A percentile compares a stretch with the other conserved stretches of the same genome.
Conservation (phyloP, 1,140 invertebrate species). For the Drosophila jambulina region DNA sequence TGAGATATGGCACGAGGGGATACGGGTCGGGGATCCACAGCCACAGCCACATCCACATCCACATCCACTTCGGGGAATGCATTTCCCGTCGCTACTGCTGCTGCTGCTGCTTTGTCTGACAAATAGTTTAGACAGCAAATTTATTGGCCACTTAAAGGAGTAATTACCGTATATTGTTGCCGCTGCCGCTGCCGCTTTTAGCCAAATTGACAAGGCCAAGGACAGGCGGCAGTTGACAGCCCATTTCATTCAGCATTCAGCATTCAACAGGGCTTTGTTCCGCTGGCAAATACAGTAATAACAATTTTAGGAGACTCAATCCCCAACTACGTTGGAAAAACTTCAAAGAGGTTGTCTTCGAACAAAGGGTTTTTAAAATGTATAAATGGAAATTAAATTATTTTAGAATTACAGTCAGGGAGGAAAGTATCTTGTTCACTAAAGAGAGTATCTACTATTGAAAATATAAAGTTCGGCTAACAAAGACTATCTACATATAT, state of each 20-base stretch:
- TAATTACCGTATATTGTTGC: slow-evolving; percentile 76
- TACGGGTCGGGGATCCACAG: slow-evolving; percentile 13
- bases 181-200: slow-evolving; percentile 59
- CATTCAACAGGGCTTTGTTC: slow-evolving; percentile 27
- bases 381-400: too few relatives aligned
- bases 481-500: background rate
- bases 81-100: slow-evolving; percentile 64
- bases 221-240: slow-evolving; percentile 65
- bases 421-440: too few relatives aligned
- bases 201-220: slow-evolving; percentile 74
- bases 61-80: slow-evolving; percentile 52
- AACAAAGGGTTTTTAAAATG: too few relatives aligned
- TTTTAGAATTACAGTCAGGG: too few relatives aligned
- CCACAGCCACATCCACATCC: background rate
- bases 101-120: slow-evolving; percentile 76
- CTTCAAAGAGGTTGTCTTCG: background rate
- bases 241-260: slow-evolving; percentile 62
- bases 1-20: slow-evolving; percentile 14
- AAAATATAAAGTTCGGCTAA: background rate
- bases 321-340: background rate
- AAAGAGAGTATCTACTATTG: background rate
- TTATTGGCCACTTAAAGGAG: slow-evolving; percentile 85
- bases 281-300: slow-evolving; percentile 15
- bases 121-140: slow-evolving; percentile 85
- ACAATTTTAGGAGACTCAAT: background rate